A percentile compares a stretch with the other conserved stretches of the same genome.
These are phyloP conservation scores for Ctenosaura bakeri DNA, from an alignment of 2,797 vertebrate species.

Conservation along the genomic window DNA sequence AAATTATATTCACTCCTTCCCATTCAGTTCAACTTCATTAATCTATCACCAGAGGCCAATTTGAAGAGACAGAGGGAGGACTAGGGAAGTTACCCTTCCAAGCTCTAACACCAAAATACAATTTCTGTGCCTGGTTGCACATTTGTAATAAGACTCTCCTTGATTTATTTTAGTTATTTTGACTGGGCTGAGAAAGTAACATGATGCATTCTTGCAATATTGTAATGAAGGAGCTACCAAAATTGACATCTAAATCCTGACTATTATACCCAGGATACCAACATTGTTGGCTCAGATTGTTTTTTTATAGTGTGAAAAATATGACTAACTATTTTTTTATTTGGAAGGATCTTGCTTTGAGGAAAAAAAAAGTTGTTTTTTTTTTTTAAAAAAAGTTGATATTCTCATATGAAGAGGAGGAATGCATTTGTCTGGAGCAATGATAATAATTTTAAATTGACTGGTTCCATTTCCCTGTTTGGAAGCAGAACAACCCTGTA, in stretches of 20 bases:
- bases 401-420: slow-evolving; percentile 17
- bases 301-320: neutral
- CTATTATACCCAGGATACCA: neutral
- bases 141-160: neutral
- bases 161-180: slow-evolving; percentile 29
- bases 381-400: slow-evolving; percentile 30
- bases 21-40: neutral
- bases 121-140: neutral
- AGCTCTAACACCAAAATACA: neutral
- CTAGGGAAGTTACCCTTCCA: neutral
- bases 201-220: slow-evolving; percentile 18
- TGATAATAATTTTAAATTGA: neutral
- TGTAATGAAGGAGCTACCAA: neutral
- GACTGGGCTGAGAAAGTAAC: neutral
- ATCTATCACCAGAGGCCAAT: slow-evolving; percentile 14
- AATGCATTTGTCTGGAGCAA: neutral
- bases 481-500: neutral
- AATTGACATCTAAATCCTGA: slow-evolving; percentile 25
- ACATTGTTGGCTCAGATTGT: neutral
- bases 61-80: neutral
- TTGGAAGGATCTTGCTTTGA: neutral
- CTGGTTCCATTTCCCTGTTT: neutral
- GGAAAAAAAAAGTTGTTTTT: neutral
- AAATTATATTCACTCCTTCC: neutral
- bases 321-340: neutral